These are phyloP conservation scores for Trichonephila clavipes DNA, from an alignment of 1,140 invertebrate species.

Conservation along the genomic window DNA sequence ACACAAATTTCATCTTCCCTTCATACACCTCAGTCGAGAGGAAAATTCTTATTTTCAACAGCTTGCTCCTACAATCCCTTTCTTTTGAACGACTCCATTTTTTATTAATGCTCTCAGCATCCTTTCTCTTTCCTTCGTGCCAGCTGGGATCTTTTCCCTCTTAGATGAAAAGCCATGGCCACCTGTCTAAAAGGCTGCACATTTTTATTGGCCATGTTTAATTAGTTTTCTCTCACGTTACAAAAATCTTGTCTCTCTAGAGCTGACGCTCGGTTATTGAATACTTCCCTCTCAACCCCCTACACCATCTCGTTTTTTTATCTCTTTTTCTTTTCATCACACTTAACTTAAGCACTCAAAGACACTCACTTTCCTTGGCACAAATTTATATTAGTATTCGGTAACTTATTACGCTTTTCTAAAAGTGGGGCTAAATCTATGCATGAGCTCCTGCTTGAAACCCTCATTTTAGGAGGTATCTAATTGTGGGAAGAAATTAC, in stretches of 20 bases:
- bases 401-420: constrained; percentile 63
- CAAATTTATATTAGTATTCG: constrained; percentile 63
- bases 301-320: background rate
- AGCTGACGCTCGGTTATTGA: constrained; percentile 41
- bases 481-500: constrained; percentile 71
- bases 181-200: constrained; percentile 54
- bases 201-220: constrained; percentile 75
- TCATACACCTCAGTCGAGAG: constrained; percentile 3
- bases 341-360: constrained; percentile 56
- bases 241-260: constrained; percentile 67
- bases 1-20: constrained; percentile 26
- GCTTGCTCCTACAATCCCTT: constrained; percentile 24
- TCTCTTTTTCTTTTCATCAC: constrained; percentile 65
- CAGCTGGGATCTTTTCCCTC: background rate
- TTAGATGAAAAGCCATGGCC: constrained; percentile 56
- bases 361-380: constrained; percentile 7
- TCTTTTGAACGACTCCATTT: background rate
- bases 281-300: constrained; percentile 25
- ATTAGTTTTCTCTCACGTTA: constrained; percentile 72
- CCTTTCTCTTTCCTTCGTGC: background rate
- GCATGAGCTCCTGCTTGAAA: constrained; percentile 3
- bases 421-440: constrained; percentile 36
- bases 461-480: constrained; percentile 15
- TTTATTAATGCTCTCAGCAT: background rate
- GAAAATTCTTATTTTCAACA: constrained; percentile 11